These are phyloP conservation scores for Eristalis arbustorum DNA, from an alignment of 2,888 invertebrate genomes.

Conservation along the genomic window DNA sequence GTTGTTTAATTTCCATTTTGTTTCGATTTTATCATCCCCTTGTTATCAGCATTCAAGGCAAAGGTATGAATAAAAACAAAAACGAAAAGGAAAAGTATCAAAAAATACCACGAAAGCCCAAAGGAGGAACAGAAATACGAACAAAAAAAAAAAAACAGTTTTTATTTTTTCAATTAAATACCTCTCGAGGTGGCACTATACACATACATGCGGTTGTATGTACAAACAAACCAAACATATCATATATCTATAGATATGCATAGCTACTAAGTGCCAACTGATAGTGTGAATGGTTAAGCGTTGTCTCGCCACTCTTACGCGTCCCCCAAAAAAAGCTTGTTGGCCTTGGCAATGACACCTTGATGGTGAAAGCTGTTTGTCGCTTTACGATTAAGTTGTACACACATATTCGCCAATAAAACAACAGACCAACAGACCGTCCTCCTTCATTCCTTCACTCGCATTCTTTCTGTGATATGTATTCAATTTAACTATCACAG, in stretches of 20 bases:
- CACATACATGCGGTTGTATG: neutral
- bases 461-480: neutral
- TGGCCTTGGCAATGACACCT: slow-evolving; percentile 71
- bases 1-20: neutral
- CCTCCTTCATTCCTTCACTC: slow-evolving; percentile 19
- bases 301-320: slow-evolving; percentile 53
- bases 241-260: neutral
- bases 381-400: slow-evolving; percentile 63
- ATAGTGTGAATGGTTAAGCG: slow-evolving; percentile 47
- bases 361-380: slow-evolving; percentile 68
- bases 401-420: slow-evolving; percentile 51
- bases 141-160: slow-evolving; percentile 7
- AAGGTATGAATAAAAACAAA: neutral
- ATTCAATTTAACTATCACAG: neutral
- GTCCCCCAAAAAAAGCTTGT: slow-evolving; percentile 60
- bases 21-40: slow-evolving; percentile 1
- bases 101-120: slow-evolving; percentile 2
- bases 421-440: slow-evolving; percentile 20
- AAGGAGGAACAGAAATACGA: neutral
- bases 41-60: slow-evolving; percentile 25
- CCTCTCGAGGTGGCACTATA: slow-evolving; percentile 3
- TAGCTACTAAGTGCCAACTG: slow-evolving; percentile 24
- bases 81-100: neutral
- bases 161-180: slow-evolving; percentile 52
- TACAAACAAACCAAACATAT: neutral